Base-by-base conservation (phyloP, 1,140 invertebrate species). In the Homarus americanus region DNA sequence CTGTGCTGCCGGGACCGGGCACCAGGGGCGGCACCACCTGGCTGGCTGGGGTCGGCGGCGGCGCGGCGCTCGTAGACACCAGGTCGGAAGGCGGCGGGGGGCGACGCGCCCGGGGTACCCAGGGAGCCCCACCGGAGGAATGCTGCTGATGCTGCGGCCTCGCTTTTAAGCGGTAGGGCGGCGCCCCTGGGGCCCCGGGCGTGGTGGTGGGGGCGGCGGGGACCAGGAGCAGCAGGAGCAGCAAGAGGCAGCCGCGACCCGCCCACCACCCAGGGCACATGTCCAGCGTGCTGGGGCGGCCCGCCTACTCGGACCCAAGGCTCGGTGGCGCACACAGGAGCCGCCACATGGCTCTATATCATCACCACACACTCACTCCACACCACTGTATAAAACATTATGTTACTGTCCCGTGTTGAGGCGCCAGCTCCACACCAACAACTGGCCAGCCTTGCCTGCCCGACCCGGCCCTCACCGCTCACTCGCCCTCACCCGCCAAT, bases 231-330 rank as follows among this genome's bases (percentile, higher is more conserved):
- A 90, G 41, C 40, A 90, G 63, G 69, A 90, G 44, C 84, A 80
- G 80, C 69, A 90, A 49, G 88, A 90, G 88, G 88, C 79, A 83
- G 88, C 88, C 88, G 80, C 88, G 88, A 90, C 88, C 88, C 88
- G 69, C 72, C 88, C 88, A 82, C 88, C 88, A 90, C 88, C 88
- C 88, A 90, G 88, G 88, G 88, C 88, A 90, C 88, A 90, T 90
- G 88, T 90, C 88, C 88, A 76, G 80, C 80, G 69, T 90, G 69
- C 88, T 82, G 80, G 87, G 75, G 40, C 53, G 86, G 75, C 86
- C 87, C 83, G 83, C 41, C 79, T 83, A 90, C 63, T 83, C 44
- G 80, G 80, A 84, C 80, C 88, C 88, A 90, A 82, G 88, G 88
- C 80, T 90, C 88, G 66, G 80, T 63, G 88, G 88, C 49, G 49